phyloP scores from a whole-genome alignment of 2,797 vertebrate species.

The Manis crassicaudata region DNA sequence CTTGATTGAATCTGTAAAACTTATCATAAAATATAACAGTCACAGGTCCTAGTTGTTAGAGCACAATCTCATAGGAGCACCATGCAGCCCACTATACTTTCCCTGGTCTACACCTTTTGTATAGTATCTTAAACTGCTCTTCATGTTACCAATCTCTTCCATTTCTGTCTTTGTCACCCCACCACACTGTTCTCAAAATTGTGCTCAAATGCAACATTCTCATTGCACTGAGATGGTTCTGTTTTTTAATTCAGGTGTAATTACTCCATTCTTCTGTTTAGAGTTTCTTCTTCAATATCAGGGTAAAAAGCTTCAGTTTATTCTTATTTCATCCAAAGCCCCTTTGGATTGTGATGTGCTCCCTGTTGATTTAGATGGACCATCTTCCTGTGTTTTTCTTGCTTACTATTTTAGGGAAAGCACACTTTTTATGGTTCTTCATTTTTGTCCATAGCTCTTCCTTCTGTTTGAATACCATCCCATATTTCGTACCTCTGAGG shows the following conservation, averaged over 20 bases:
- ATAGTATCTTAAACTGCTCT: neutral
- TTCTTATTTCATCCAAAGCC: neutral
- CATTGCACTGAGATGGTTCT: neutral
- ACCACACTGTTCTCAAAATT: neutral
- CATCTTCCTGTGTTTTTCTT: neutral
- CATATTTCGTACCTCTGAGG: neutral
- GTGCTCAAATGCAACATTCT: neutral
- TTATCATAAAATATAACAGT: neutral
- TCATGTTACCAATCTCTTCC: neutral
- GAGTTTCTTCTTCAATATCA: neutral
- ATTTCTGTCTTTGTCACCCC: neutral
- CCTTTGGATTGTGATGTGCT: neutral
- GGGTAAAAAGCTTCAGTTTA: neutral
- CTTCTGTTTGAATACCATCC: neutral
- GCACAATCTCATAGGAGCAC: neutral
- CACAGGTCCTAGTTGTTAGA: neutral
- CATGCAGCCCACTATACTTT: neutral
- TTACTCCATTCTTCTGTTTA: neutral
- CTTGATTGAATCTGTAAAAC: neutral
- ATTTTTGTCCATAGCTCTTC: neutral
- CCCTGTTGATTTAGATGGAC: neutral
- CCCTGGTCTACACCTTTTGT: neutral
- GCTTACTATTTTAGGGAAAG: neutral
- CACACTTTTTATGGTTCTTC: neutral
- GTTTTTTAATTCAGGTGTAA: neutral